Conservation (phyloP, 23 tunicate genomes). For the Botrylloides violaceus region DNA sequence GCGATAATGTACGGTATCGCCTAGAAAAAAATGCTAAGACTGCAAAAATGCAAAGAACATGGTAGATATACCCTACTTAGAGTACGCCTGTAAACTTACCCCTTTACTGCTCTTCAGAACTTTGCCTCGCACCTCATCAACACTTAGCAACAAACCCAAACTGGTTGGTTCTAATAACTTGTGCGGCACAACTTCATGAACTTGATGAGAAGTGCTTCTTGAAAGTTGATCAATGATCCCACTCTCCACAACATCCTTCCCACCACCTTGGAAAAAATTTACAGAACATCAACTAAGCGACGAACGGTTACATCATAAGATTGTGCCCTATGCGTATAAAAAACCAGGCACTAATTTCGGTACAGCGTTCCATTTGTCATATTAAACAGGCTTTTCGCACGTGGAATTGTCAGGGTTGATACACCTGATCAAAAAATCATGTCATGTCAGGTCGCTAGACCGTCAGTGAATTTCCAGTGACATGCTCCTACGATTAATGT, state of each 20-base stretch:
- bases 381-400: no score
- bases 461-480: no score
- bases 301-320: not conserved
- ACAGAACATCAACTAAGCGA: not conserved
- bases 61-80: no score
- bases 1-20: no score
- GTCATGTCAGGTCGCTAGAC: no score
- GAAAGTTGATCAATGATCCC: not conserved
- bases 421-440: no score
- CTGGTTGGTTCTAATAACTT: not conserved
- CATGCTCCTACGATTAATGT: no score
- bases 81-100: constrained; percentile 11
- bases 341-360: no score
- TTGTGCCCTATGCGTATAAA: no score
- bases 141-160: constrained; percentile 7
- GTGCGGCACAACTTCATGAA: constrained; percentile 5
- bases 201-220: not conserved
- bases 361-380: no score
- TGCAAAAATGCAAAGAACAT: not conserved
- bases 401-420: no score
- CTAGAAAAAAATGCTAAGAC: no score
- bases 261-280: constrained; percentile 7
- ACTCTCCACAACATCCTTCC: constrained; percentile 5
- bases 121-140: constrained; percentile 63
- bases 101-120: constrained; percentile 69